Base-by-base conservation (phyloP, 2,797 vertebrate species). In the Ispidina picta region DNA sequence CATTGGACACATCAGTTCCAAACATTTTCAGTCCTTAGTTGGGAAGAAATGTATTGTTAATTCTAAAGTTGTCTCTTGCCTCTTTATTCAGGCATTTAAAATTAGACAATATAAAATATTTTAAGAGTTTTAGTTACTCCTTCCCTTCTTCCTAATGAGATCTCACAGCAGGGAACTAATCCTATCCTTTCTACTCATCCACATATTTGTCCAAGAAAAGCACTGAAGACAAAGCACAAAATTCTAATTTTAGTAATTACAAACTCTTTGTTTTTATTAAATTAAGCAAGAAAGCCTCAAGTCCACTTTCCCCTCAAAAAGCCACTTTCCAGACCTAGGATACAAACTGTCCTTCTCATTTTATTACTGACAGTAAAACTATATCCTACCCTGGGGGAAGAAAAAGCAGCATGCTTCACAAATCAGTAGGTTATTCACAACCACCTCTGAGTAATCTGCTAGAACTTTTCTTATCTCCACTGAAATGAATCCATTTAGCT, bases 151-250 rank as follows among this genome's bases (percentile, higher is more conserved):
- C 52, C 85, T 88, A 88, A 95, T 93, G 70, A 94, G 68, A 66
- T 90, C 92, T 89, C 94, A 83, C 90, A 94, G 92, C 84, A 85
- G 72, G 88, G 62, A 52, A 77, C 79, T 93, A 93, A 95, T 94
- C 70, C 80, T 84, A 51, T 69, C 70, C 93, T 78, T 89, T 85
- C 77, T 69, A 83, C 71, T 83, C 48, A 66, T 91, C 62, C 78
- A 82, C 54, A 43, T 66, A 90, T 59, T 90, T 60, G 76, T 76
- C 85, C 71, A 91, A 85, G 65, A 88, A 94, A 81, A 93, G 66
- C 65, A 78, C 48, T 70, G 70, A 83, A 79, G 63, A 89, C 62
- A 90, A 89, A 93, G 80, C 78, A 78, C 3, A 1, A 56, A 68
- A 81, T 87, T 88, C 92, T 89, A 74, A 89, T 81, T 95, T 92